These are phyloP conservation scores for Anseranas semipalmata DNA, from an alignment of 2,113 vertebrate genomes.

Conservation along the genomic window DNA sequence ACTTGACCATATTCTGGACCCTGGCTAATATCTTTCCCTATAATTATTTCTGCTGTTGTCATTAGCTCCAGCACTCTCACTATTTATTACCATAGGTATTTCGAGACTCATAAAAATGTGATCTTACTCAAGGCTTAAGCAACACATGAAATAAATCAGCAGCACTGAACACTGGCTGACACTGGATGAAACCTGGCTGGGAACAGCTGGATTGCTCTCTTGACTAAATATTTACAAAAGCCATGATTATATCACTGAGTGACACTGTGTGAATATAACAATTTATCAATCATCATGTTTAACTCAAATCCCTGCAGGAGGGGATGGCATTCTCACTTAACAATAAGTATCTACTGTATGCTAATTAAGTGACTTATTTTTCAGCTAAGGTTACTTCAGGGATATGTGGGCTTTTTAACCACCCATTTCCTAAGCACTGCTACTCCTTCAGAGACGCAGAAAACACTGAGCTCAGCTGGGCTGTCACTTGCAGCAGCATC, in stretches of 20 bases:
- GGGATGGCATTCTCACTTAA: constrained; percentile 72
- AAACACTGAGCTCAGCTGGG: not conserved
- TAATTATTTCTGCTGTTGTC: constrained; percentile 77
- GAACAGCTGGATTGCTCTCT: constrained; percentile 85
- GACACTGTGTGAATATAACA: constrained; percentile 79
- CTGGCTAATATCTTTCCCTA: constrained; percentile 60
- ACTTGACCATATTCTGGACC: constrained; percentile 53
- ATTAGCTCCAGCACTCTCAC: constrained; percentile 69
- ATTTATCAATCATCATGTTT: constrained; percentile 86
- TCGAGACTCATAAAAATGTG: constrained; percentile 81
- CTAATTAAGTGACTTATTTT: constrained; percentile 77
- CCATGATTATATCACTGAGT: constrained; percentile 82
- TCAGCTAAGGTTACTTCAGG: constrained; percentile 65
- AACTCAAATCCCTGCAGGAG: constrained; percentile 76
- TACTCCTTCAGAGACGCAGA: not conserved
- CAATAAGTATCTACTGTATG: constrained; percentile 77
- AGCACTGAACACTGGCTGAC: constrained; percentile 71
- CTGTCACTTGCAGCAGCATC: not conserved
- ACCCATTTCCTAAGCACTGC: constrained; percentile 11
- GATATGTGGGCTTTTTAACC: constrained; percentile 40
- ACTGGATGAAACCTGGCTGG: constrained; percentile 79
- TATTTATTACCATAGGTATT: constrained; percentile 82
- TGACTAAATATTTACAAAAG: constrained; percentile 88
- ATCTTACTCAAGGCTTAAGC: constrained; percentile 75
- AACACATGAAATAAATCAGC: constrained; percentile 81